Conservation (phyloP, 1,140 invertebrate species). For the Drosophila funebris region DNA sequence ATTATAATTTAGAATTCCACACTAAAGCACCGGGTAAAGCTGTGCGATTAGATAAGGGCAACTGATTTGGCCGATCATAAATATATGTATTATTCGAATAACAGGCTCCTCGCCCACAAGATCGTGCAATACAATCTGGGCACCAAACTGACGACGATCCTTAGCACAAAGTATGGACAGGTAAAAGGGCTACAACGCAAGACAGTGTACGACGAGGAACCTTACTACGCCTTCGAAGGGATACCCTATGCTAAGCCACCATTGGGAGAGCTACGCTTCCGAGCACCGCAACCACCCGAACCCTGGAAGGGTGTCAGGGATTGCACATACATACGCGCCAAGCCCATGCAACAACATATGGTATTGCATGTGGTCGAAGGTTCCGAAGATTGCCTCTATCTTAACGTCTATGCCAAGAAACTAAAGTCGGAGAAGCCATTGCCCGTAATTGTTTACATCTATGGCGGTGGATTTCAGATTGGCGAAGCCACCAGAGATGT, state of each 20-base stretch:
- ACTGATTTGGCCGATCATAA: slow-evolving; percentile 15
- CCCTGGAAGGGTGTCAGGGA: slow-evolving; percentile 85
- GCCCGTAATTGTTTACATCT: slow-evolving; percentile 89
- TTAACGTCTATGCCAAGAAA: slow-evolving; percentile 73
- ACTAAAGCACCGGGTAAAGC: too few relatives aligned
- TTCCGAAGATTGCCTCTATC: slow-evolving; percentile 74
- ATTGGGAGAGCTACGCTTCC: slow-evolving; percentile 86
- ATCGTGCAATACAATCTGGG: slow-evolving; percentile 59
- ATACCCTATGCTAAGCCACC: slow-evolving; percentile 89
- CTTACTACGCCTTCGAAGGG: slow-evolving; percentile 84
- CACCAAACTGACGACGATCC: slow-evolving; percentile 51
- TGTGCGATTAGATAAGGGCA: slow-evolving; percentile 39
- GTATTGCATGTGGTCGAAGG: slow-evolving; percentile 56
- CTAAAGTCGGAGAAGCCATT: slow-evolving; percentile 58
- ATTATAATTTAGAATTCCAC: not conserved
- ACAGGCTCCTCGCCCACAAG: slow-evolving; percentile 61
- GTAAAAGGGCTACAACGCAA: slow-evolving; percentile 57
- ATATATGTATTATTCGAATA: not conserved
- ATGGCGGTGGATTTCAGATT: slow-evolving; percentile 87
- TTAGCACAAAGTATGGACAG: slow-evolving; percentile 53
- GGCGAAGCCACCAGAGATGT: slow-evolving; percentile 83
- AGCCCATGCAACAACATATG: slow-evolving; percentile 67
- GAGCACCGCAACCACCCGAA: slow-evolving; percentile 85
- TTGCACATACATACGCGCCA: slow-evolving; percentile 50
- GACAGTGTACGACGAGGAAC: slow-evolving; percentile 61